Conservation (phyloP, 2,797 vertebrate species). For the Echiichthys vipera region DNA sequence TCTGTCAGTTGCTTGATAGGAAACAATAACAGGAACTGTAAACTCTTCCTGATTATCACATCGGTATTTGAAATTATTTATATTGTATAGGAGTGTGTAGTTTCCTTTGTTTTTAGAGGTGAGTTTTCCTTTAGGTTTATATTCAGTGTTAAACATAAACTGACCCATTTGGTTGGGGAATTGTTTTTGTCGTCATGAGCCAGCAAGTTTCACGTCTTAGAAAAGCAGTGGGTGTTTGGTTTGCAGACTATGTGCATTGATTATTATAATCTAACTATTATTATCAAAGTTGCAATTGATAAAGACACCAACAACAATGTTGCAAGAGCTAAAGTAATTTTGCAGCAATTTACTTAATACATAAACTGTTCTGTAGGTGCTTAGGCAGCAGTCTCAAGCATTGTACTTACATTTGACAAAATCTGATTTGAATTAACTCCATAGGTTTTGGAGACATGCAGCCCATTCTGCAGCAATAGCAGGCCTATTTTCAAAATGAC, state of each 20-base stretch:
- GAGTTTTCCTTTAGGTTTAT: conserved; percentile 32
- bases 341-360: background rate
- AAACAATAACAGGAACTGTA: conserved; percentile 89
- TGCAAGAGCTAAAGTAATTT: background rate
- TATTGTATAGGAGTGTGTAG: conserved; percentile 58
- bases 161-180: conserved; percentile 7
- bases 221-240: background rate
- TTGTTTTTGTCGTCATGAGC: conserved; percentile 17
- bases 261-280: background rate
- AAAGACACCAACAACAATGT: background rate
- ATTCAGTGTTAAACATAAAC: conserved; percentile 27
- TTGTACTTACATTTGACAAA: background rate
- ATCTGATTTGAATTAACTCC: background rate
- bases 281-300: background rate
- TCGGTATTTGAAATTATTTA: conserved; percentile 79
- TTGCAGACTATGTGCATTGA: background rate
- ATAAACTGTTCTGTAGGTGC: background rate
- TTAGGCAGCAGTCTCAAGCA: background rate
- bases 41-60: conserved; percentile 75
- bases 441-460: background rate
- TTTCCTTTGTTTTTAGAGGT: conserved; percentile 67
- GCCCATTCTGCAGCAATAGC: background rate
- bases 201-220: background rate
- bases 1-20: conserved; percentile 79
- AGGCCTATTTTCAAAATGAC: conserved; percentile 6